These are phyloP conservation scores for Chinchilla lanigera DNA, from an alignment of 2,113 vertebrate species.

Conservation along the genomic window DNA sequence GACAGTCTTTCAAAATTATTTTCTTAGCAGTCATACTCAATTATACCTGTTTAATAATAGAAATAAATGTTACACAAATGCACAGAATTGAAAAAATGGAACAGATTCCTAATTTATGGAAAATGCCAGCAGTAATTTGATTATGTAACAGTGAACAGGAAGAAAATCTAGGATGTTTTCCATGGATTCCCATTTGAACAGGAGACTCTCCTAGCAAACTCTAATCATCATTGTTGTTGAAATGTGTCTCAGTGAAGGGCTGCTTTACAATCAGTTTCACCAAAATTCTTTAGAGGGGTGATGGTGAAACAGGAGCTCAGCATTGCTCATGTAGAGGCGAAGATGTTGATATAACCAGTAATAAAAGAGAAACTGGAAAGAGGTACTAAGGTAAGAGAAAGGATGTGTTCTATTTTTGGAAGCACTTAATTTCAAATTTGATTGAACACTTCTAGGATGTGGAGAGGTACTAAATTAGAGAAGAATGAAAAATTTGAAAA, in stretches of 20 bases:
- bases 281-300: not conserved
- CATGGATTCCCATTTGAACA: not conserved
- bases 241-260: not conserved
- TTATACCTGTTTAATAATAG: not conserved
- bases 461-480: constrained; percentile 37
- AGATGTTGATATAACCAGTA: not conserved
- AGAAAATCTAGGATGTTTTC: constrained; percentile 7
- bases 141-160: not conserved
- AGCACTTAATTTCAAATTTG: constrained; percentile 18
- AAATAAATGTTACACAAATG: not conserved
- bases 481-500: constrained; percentile 26
- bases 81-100: constrained; percentile 14
- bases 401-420: not conserved
- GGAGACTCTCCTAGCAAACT: constrained; percentile 20
- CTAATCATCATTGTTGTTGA: not conserved
- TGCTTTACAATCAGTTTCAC: not conserved
- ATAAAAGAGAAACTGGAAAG: constrained; percentile 10
- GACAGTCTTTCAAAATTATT: constrained; percentile 40
- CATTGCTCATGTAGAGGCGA: not conserved
- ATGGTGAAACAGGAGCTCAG: not conserved
- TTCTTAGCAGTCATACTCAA: constrained; percentile 30
- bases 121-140: not conserved
- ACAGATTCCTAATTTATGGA: constrained; percentile 15
- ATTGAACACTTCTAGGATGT: constrained; percentile 2
- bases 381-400: not conserved